Evolutionary conservation across 2,113 vertebrate genomes (phyloP).

Genomic region (Aplodontia rufa): DNA sequence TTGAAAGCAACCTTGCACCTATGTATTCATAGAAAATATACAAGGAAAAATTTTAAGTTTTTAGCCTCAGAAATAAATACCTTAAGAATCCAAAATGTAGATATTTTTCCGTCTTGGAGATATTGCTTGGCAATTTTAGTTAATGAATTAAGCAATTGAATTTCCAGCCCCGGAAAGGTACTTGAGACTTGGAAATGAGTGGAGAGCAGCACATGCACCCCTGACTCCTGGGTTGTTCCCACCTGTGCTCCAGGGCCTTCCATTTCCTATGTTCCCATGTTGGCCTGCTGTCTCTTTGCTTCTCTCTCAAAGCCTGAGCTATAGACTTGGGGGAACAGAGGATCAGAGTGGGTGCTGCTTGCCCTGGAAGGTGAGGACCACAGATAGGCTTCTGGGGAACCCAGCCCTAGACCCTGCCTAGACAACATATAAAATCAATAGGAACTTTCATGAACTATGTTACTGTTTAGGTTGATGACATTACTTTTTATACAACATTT

Average conservation of each 20-base stretch:
- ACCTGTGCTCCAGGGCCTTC: not conserved
- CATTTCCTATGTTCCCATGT: not conserved
- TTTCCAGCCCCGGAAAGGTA: accelerated
- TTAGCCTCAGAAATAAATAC: not conserved
- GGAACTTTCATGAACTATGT: not conserved
- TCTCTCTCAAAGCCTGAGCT: not conserved
- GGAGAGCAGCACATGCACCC: accelerated
- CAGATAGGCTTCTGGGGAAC: accelerated
- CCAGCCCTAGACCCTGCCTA: not conserved
- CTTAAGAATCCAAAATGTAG: not conserved
- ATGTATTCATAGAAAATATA: not conserved
- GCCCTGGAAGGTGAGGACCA: not conserved
- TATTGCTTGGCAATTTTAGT: not conserved
- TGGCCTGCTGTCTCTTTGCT: not conserved
- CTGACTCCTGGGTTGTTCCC: not conserved
- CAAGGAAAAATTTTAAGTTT: not conserved
- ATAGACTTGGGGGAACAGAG: not conserved
- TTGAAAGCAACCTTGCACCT: not conserved
- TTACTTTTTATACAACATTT: no score
- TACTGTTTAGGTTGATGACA: not conserved
- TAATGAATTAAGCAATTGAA: not conserved
- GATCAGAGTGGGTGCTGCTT: not conserved
- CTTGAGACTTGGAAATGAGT: no score
- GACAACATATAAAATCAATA: not conserved
- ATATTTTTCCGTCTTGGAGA: no score